phyloP scores from a whole-genome alignment of 2,113 vertebrate genomes.

The Oryctolagus cuniculus region mOryCun1.1 NC_091435.1:162460001-162460500 shows the following conservation, averaged over 20 bases:
- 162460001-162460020: too few relatives aligned
- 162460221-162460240: background rate
- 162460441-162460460: background rate
- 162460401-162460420: too few relatives aligned
- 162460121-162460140: too few relatives aligned
- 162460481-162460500: background rate
- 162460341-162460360: background rate
- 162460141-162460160: background rate
- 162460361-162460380: conserved; percentile 43
- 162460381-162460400: background rate
- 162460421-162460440: background rate
- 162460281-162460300: background rate
- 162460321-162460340: background rate
- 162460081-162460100: too few relatives aligned
- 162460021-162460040: too few relatives aligned
- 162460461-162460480: background rate
- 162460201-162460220: background rate
- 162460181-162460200: background rate
- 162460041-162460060: too few relatives aligned
- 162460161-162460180: background rate
- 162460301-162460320: background rate
- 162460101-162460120: too few relatives aligned
- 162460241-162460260: background rate
- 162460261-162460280: conserved; percentile 31
- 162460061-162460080: too few relatives aligned